Conservation (phyloP, 2,113 vertebrate genomes). For the Nipponia nippon region DNA sequence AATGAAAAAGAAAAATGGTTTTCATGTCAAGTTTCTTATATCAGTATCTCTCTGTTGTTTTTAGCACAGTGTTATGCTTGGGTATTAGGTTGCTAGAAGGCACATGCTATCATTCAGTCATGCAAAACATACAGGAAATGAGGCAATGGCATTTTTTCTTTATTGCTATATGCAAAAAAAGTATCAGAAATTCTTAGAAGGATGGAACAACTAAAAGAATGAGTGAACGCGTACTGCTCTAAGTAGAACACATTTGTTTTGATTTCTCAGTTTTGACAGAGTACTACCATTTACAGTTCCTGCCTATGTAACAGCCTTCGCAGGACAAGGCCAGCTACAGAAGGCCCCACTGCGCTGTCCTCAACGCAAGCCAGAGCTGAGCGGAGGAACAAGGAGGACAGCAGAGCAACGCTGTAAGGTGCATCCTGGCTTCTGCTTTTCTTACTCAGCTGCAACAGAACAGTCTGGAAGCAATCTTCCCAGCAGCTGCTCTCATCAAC, state of each 20-base stretch:
- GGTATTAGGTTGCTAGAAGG: background rate
- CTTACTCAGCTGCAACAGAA: background rate
- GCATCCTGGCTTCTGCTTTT: background rate
- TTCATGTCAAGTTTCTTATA: background rate
- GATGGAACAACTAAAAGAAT: background rate
- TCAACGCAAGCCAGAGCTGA: background rate
- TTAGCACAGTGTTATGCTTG: background rate
- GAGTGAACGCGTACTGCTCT: background rate
- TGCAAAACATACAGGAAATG: background rate
- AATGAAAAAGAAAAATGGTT: background rate
- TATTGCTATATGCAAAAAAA: background rate
- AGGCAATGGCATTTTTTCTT: background rate
- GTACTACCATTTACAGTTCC: background rate
- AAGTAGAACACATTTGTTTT: background rate
- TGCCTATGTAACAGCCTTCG: background rate
- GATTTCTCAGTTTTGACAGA: background rate
- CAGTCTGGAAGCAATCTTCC: constrained; percentile 86
- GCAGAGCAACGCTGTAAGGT: background rate
- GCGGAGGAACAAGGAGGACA: background rate
- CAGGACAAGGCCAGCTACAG: background rate
- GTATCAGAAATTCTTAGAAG: background rate
- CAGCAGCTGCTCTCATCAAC: constrained; percentile 82
- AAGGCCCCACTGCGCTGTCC: background rate
- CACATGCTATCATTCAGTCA: background rate
- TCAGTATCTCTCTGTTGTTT: background rate